Percentiles rank a stretch among this genome's conserved stretches.
Conservation (phyloP, 2,113 vertebrate genomes). For the Rhinichthys klamathensis region DNA sequence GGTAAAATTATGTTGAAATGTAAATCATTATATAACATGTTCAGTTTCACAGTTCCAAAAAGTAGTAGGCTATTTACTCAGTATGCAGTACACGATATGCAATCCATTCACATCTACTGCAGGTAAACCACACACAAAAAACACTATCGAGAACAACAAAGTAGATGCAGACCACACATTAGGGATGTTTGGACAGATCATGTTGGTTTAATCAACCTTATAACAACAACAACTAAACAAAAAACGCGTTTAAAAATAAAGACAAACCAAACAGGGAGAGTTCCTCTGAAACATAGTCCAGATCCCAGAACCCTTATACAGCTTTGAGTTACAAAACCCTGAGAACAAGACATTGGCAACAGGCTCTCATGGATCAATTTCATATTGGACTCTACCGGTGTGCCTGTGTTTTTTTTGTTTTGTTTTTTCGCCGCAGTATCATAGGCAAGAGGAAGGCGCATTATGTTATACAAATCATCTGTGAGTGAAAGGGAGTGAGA, state of each 20-base stretch:
- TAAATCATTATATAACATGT: not conserved
- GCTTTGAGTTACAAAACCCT: conserved; percentile 51
- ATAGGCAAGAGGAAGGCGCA: conserved; percentile 45
- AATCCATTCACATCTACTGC: too few relatives aligned
- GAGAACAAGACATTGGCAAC: conserved; percentile 36
- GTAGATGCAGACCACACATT: not conserved
- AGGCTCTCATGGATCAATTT: conserved; percentile 44
- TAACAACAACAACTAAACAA: not conserved
- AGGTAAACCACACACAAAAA: not conserved
- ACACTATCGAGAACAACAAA: not conserved
- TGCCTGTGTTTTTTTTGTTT: not conserved
- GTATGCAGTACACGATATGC: not conserved
- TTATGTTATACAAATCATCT: conserved; percentile 57
- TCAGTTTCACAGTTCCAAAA: not conserved
- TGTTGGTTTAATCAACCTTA: conserved; percentile 24
- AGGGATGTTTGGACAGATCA: conserved; percentile 1
- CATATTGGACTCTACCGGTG: conserved; percentile 35
- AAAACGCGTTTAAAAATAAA: conserved; percentile 6
- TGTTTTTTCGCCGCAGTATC: conserved; percentile 15
- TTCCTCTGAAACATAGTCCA: conserved; percentile 18
- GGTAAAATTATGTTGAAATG: not conserved
- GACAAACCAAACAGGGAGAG: not conserved
- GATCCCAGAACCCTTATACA: conserved; percentile 15
- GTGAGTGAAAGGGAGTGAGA: conserved; percentile 40
- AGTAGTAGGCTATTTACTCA: not conserved